A percentile compares a stretch with the other conserved stretches of the same genome.
These are phyloP conservation scores for Lepidonotus clava DNA, from an alignment of 2,888 invertebrate genomes.

Conservation along the genomic window DNA sequence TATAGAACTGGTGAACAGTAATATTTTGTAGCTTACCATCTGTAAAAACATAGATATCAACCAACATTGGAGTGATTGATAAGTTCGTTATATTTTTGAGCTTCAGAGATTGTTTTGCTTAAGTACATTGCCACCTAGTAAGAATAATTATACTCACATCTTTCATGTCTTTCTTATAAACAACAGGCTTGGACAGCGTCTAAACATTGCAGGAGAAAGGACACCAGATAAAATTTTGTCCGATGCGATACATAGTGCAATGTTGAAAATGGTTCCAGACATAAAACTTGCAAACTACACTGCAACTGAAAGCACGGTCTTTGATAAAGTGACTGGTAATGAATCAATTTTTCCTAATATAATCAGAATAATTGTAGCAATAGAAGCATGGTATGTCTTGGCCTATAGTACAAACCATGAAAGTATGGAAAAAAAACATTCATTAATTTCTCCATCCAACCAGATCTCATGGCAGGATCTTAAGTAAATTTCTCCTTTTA, in stretches of 20 bases:
- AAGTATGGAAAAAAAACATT: no score
- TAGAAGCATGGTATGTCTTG: no score
- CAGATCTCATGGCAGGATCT: no score
- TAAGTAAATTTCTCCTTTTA: no score
- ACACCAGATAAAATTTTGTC: background rate
- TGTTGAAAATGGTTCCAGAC: background rate
- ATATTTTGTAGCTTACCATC: background rate
- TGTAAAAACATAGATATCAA: background rate
- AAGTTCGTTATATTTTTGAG: no score
- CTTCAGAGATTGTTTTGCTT: background rate
- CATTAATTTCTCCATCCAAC: no score
- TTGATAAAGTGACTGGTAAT: background rate
- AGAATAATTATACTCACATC: background rate
- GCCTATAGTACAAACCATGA: no score
- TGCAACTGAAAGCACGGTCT: background rate
- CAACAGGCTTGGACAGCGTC: background rate
- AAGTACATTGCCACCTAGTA: background rate
- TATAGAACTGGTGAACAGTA: background rate
- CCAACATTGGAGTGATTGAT: background rate
- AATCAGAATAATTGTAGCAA: no score
- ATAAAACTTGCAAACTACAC: background rate
- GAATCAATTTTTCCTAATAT: no score
- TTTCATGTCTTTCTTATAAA: background rate
- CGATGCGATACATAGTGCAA: background rate
- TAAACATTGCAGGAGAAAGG: background rate